A percentile compares a stretch with the other conserved stretches of the same genome.
Conservation (phyloP, 1,140 invertebrate species). For the Drosophila pandora region DNA sequence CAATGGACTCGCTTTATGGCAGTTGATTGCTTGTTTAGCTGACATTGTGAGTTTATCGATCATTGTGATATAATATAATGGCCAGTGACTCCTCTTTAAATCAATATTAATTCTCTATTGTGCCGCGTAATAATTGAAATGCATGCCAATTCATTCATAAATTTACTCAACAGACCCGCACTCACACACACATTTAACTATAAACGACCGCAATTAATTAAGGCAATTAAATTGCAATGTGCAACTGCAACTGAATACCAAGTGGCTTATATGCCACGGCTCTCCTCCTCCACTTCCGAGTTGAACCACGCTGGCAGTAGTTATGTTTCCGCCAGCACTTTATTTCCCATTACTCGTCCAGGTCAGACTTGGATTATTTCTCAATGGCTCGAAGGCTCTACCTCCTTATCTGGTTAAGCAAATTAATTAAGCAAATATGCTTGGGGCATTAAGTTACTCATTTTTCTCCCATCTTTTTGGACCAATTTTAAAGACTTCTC, state of each 20-base stretch:
- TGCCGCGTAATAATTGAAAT: conserved; percentile 17
- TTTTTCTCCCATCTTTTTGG: neutral
- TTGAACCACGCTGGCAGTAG: neutral
- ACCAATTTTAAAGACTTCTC: neutral
- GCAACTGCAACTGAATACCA: conserved; percentile 42
- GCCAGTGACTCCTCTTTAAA: neutral
- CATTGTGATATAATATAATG: conserved; percentile 7
- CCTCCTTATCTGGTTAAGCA: conserved; percentile 27
- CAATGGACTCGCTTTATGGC: conserved; percentile 27
- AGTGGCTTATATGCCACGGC: conserved; percentile 12
- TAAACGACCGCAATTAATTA: conserved; percentile 51
- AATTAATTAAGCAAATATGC: conserved; percentile 57
- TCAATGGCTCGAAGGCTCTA: neutral
- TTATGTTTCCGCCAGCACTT: conserved; percentile 45
- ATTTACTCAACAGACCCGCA: conserved; percentile 5
- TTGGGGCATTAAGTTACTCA: conserved; percentile 17
- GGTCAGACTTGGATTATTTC: conserved; percentile 21
- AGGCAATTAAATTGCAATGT: conserved; percentile 70
- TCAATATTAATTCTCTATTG: neutral
- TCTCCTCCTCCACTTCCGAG: neutral
- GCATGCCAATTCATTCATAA: conserved; percentile 58
- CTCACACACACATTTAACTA: conserved; percentile 3
- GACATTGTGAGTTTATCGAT: conserved; percentile 32
- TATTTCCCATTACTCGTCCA: conserved; percentile 44
- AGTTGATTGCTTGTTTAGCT: conserved; percentile 47